These are phyloP conservation scores for Formica selysi DNA, from an alignment of 1,140 invertebrate genomes.

Conservation along the genomic window DNA sequence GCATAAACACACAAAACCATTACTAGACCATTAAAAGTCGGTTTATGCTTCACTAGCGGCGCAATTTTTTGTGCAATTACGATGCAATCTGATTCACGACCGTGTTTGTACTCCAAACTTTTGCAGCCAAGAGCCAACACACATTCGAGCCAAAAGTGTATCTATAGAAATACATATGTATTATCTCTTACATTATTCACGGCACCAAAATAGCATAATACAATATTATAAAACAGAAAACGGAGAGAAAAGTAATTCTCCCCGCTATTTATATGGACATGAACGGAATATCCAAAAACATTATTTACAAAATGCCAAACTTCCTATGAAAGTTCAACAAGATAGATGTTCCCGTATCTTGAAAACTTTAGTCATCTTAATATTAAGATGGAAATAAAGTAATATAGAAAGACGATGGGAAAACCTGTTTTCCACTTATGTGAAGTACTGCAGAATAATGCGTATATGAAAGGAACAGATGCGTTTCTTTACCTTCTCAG, in stretches of 20 bases:
- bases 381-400: neutral
- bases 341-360: neutral
- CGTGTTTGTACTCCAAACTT: slow-evolving; percentile 16
- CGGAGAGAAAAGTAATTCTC: neutral
- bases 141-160: neutral
- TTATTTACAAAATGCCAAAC: slow-evolving; percentile 8
- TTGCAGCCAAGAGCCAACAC: neutral
- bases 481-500: slow-evolving; percentile 15
- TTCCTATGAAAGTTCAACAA: slow-evolving; percentile 15
- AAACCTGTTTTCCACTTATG: slow-evolving; percentile 23
- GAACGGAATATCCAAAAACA: slow-evolving; percentile 7
- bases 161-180: slow-evolving; percentile 25
- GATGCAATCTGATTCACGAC: slow-evolving; percentile 30
- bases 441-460: slow-evolving; percentile 29
- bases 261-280: neutral
- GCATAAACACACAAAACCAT: neutral
- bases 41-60: slow-evolving; percentile 16
- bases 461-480: neutral
- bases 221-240: neutral
- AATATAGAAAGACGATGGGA: neutral
- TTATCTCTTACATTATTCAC: slow-evolving; percentile 11
- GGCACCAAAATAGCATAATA: neutral
- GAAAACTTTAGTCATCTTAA: neutral
- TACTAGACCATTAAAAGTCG: slow-evolving; percentile 22
- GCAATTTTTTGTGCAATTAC: slow-evolving; percentile 30